Base-by-base conservation (phyloP, 2,888 invertebrate genomes). In the Dicyrtoma fusca region DNA sequence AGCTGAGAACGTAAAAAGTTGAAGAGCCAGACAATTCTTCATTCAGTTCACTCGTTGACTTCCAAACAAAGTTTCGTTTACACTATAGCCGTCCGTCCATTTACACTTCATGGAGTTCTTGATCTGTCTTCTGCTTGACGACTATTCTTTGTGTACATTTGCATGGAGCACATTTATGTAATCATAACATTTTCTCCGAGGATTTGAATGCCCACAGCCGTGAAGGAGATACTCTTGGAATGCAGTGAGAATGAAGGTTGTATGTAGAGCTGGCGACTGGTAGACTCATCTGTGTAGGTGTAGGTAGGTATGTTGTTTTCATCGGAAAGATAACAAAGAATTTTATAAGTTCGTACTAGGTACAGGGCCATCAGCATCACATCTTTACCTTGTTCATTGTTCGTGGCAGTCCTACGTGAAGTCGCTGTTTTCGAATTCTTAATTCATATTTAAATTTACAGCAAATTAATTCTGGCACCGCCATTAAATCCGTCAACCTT, bases 1-100 rank as follows among this genome's bases (percentile, higher is more conserved):
- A 34, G 34, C 11, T 17, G 19, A 49, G n/a, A 19, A n/a, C n/a
- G 19, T 17, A 61, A 61, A 61, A 61, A 61, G 61, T 61, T 61
- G 34, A 17, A 17, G 19, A 17, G 17, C 8, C 53, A 17, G n/a
- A 47, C 61, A 62, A 71, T 71, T 71, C 65, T 65, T 65, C 65
- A 64, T 34, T 45, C 65, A 59, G 59, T 61, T 61, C 59, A n/a
- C 66, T 57, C 45, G 42, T 17, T 68, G 57, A 57, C 68, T 68
- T 72, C 47, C 55, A 69, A 72, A 72, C 68, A 72, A 68, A 69
- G 69, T 72, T 57, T 53, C 68, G 72, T 72, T 72, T 72, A 68
- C 72, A 72, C 53, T 26, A n/a, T n/a, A 69, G 72, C 72, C 72
- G 68, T 72, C 72, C 72, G 59, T 66, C 71, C 71, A 69, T 72